These are phyloP conservation scores for Eupithecia exiguata DNA, from an alignment of 2,888 invertebrate species.

Conservation along the genomic window DNA sequence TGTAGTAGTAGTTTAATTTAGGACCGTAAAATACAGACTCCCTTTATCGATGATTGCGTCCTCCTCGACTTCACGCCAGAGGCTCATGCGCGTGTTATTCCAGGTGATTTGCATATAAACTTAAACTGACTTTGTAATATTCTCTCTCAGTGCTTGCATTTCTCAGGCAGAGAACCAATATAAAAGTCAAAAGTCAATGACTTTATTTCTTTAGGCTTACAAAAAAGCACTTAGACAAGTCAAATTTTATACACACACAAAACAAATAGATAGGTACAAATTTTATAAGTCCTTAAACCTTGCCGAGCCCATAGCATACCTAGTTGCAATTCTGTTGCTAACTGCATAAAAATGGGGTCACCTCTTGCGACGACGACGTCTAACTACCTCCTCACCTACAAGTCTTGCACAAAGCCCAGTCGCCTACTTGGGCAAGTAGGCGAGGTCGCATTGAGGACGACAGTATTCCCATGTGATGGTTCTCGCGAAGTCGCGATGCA, in stretches of 20 bases:
- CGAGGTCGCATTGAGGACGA: constrained; percentile 44
- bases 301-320: neutral
- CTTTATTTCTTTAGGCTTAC: no score
- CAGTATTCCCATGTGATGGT: constrained; percentile 62
- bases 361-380: constrained; percentile 4
- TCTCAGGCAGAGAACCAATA: neutral
- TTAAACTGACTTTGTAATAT: neutral
- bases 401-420: constrained; percentile 27
- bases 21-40: neutral
- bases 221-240: no score
- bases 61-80: neutral
- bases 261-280: no score
- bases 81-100: neutral
- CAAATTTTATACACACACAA: no score
- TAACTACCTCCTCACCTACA: neutral
- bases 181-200: no score
- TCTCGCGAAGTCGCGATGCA: constrained; percentile 53
- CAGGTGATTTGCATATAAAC: neutral
- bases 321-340: neutral
- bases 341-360: neutral
- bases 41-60: neutral
- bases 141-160: neutral
- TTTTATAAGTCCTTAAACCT: neutral
- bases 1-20: neutral
- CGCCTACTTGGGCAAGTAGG: constrained; percentile 36